phyloP scores from a whole-genome alignment of 2,797 vertebrate genomes.

The Pangasius krempfi region DNA sequence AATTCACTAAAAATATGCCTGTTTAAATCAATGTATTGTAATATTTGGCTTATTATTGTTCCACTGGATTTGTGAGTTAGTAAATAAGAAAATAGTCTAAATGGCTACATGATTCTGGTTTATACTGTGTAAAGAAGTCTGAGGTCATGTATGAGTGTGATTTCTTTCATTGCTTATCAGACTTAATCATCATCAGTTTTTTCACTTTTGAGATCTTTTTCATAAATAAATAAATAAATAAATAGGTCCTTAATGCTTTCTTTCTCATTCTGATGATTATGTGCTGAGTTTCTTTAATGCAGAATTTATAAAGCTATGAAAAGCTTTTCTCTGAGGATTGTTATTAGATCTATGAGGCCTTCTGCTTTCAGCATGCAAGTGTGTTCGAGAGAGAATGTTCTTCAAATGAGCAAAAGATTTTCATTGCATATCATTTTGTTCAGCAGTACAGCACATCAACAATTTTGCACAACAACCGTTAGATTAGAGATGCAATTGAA shows the following conservation, averaged over 20 bases:
- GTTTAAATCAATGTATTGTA: neutral
- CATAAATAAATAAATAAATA: neutral
- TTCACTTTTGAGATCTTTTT: neutral
- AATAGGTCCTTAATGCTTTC: neutral
- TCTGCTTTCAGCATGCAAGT: neutral
- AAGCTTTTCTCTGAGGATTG: neutral
- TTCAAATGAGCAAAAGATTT: neutral
- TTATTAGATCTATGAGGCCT: neutral
- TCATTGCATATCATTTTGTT: neutral
- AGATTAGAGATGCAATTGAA: neutral
- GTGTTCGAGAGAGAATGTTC: neutral
- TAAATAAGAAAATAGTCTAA: neutral
- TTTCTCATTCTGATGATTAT: neutral
- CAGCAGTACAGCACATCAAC: neutral
- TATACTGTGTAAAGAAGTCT: neutral
- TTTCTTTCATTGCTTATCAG: neutral
- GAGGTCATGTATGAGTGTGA: neutral
- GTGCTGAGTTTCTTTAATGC: neutral
- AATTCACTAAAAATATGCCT: constrained; percentile 4
- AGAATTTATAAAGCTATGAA: neutral
- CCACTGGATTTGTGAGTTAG: constrained; percentile 2
- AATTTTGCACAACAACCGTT: neutral
- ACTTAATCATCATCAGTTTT: neutral
- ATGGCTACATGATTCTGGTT: neutral
- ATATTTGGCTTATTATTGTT: constrained; percentile 1